Evolutionary conservation across 2,797 vertebrate species (phyloP).

Genomic region (Naso thynnoides): DNA sequence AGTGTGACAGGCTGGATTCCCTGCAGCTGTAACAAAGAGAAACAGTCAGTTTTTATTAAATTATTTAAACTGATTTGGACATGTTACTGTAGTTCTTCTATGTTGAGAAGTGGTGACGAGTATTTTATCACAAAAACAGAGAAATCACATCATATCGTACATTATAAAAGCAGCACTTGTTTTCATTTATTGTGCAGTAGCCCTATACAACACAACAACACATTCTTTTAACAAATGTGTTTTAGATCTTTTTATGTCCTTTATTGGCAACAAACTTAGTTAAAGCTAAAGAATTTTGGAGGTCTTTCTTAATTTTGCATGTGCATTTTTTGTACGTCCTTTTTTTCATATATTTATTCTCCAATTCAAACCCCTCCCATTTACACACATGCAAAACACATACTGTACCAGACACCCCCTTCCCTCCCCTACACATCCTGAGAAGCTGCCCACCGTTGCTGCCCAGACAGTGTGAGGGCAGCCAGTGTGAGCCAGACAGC

Average conservation of each 20-base stretch:
- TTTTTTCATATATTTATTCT: background rate
- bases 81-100: constrained; percentile 14
- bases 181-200: background rate
- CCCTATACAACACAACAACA: background rate
- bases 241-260: background rate
- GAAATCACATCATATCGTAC: background rate
- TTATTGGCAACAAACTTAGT: background rate
- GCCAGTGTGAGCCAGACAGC: constrained; percentile 61
- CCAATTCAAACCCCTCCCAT: background rate
- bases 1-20: constrained; percentile 28
- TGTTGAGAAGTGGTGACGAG: background rate
- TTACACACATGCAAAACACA: constrained; percentile 16
- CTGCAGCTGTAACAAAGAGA: constrained; percentile 28
- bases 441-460: constrained; percentile 51
- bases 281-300: background rate
- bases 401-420: too few species aligned
- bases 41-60: constrained; percentile 14
- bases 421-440: background rate
- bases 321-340: fast-evolving
- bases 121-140: constrained; percentile 6
- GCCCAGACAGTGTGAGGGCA: constrained; percentile 51
- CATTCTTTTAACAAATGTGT: background rate
- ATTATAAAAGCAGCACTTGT: background rate
- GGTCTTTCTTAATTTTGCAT: background rate
- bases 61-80: constrained; percentile 22